Base-by-base conservation (phyloP, 2,797 vertebrate genomes). In the Lagorchestes hirsutus region DNA sequence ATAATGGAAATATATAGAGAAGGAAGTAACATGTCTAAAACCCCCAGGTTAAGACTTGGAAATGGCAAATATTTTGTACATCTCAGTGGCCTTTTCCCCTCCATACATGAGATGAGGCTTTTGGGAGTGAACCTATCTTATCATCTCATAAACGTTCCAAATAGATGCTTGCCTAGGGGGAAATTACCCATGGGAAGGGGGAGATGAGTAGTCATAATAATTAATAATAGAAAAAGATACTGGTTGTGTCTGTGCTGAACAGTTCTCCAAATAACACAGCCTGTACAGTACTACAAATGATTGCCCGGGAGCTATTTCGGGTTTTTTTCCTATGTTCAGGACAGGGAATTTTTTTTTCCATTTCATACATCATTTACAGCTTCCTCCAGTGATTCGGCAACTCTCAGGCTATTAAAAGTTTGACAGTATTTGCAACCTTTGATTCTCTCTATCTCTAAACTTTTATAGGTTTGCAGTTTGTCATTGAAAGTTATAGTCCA, bases 291-390 rank as follows among this genome's bases (percentile, higher is more conserved):
- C 90, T 91, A 91, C 54, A 54, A 95, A 90, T 93, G 27, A 54
- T 13, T 97, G 54, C 6, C 93, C 0, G 5, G 40, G 9, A 29
- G n/a, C 94, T 16, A 50, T 82, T 31, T 57, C 54, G 0, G 11
- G 50, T 11, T 46, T 67, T 67, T n/a, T 34, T 67, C 92, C 62
- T 54, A 1, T 90, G 29, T 10, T 1, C 8, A 91, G 92, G 34
- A 57, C 24, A 82, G 46, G 57, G 93, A 93, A 12, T 93, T 92
- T 34, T 91, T 74, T 82, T 87, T 87, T 67, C 34, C 11, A 58
- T 95, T 94, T 93, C 92, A 93, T 12, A 92, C 55, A 93, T 94
- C 24, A 18, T 94, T 94, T 95, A 22, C 24, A 91, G 94, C 55
- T 54, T 94, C 92, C 52, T 95, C 1, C 59, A 91, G 12, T 0